phyloP scores from a whole-genome alignment of 2,113 vertebrate genomes.

The Leptosomus discolor region DNA sequence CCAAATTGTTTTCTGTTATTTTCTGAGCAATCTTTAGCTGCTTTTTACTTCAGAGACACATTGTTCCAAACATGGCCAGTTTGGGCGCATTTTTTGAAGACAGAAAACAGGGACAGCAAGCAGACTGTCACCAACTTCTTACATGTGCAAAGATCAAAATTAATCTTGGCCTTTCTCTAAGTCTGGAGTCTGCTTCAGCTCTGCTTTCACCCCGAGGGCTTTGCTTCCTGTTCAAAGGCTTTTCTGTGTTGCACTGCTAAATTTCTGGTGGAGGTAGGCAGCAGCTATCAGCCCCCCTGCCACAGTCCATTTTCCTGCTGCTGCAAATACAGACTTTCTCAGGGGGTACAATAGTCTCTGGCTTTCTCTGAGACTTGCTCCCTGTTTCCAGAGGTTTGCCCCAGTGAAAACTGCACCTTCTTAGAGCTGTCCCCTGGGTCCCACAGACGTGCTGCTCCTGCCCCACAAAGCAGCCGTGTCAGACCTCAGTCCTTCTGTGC shows the following conservation, averaged over 20 bases:
- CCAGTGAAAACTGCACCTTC: not conserved
- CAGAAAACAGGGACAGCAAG: not conserved
- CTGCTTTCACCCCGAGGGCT: not conserved
- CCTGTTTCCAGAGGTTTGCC: not conserved
- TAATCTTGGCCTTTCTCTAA: not conserved
- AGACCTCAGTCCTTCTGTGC: too few species aligned
- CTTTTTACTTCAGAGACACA: not conserved
- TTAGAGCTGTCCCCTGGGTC: not conserved
- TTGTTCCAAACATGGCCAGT: not conserved
- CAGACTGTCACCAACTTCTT: not conserved
- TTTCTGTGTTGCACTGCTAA: not conserved
- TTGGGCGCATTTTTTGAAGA: not conserved
- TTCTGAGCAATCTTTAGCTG: not conserved
- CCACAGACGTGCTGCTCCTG: not conserved
- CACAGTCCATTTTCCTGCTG: not conserved
- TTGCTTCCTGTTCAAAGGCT: not conserved
- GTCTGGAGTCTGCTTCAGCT: not conserved
- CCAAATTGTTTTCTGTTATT: not conserved
- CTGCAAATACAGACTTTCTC: not conserved
- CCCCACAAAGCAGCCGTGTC: not conserved
- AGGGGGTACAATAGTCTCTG: not conserved
- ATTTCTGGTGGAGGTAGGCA: not conserved
- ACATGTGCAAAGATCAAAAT: not conserved
- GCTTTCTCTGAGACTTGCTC: not conserved
- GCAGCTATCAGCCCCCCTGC: not conserved